Conservation (phyloP, 2,888 invertebrate species). For the Carterocephalus palaemon region DNA sequence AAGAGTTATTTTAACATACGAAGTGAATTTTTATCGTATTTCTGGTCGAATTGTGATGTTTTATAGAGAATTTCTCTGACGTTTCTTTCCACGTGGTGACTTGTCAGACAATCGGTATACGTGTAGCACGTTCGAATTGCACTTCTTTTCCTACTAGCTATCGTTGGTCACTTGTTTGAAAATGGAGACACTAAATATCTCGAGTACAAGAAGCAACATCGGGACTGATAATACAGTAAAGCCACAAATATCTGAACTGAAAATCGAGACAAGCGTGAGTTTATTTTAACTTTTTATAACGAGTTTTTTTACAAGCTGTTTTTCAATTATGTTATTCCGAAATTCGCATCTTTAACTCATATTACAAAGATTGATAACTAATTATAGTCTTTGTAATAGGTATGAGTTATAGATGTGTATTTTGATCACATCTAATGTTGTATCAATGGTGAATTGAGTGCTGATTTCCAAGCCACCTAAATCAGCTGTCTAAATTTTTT, state of each 20-base stretch:
- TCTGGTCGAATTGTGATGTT: conserved; percentile 38
- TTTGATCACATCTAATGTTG: no score
- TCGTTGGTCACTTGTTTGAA: conserved; percentile 34
- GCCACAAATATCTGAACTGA: conserved; percentile 48
- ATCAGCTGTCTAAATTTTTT: no score
- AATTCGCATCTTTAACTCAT: no score
- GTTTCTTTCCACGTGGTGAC: conserved; percentile 73
- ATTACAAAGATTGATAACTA: no score
- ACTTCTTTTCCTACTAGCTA: conserved; percentile 13
- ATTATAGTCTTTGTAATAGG: no score
- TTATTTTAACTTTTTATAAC: not conserved
- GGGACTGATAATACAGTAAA: conserved; percentile 48
- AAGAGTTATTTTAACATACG: conserved; percentile 40
- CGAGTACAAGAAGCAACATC: conserved; percentile 56
- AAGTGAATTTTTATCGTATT: conserved; percentile 32
- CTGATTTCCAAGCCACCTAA: no score
- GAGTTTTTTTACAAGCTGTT: conserved; percentile 7
- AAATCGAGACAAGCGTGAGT: conserved; percentile 57
- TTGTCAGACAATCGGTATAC: conserved; percentile 66
- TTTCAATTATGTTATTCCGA: conserved; percentile 6
- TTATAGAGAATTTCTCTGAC: conserved; percentile 54
- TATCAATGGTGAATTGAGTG: no score
- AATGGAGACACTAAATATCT: conserved; percentile 71
- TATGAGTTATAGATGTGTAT: no score
- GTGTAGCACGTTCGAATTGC: conserved; percentile 54